phyloP scores from a whole-genome alignment of 2,113 vertebrate species.

The Nycticebus coucang region DNA sequence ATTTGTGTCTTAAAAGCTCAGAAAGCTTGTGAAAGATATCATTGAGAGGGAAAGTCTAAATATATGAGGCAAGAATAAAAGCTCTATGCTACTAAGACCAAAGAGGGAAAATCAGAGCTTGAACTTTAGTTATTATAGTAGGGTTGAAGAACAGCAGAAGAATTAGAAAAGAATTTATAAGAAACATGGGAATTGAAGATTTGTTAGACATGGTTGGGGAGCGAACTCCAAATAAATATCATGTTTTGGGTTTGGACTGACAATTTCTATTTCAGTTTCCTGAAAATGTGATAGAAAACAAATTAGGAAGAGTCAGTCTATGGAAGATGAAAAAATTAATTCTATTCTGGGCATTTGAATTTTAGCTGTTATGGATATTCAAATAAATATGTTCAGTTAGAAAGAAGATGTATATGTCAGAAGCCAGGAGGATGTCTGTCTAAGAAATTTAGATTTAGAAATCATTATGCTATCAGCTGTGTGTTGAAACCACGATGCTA shows the following conservation, averaged over 20 bases:
- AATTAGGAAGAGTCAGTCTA: conserved; percentile 27
- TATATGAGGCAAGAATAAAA: not conserved
- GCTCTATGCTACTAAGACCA: not conserved
- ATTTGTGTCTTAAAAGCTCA: not conserved
- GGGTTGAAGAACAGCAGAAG: not conserved
- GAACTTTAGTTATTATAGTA: not conserved
- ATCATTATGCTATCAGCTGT: conserved; percentile 2
- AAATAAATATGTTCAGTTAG: conserved; percentile 51
- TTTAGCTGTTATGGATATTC: conserved; percentile 40
- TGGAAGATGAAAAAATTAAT: conserved; percentile 48
- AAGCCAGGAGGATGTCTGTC: conserved; percentile 1
- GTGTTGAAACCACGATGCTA: not conserved
- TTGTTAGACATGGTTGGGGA: not conserved
- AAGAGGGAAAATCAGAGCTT: not conserved
- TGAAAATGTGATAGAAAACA: conserved; percentile 53
- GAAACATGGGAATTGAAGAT: not conserved
- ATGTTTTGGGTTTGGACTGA: conserved; percentile 39
- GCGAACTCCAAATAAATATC: conserved; percentile 31
- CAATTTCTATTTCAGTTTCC: conserved; percentile 47
- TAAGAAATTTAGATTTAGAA: conserved; percentile 54
- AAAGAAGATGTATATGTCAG: conserved; percentile 41
- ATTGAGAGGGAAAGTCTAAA: not conserved
- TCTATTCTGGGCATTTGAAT: conserved; percentile 30
- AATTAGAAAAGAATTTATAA: not conserved
- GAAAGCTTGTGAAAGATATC: not conserved